phyloP scores from a whole-genome alignment of 92 coral and sea anemone species.

The Umimayanthus chanpuru region DNA sequence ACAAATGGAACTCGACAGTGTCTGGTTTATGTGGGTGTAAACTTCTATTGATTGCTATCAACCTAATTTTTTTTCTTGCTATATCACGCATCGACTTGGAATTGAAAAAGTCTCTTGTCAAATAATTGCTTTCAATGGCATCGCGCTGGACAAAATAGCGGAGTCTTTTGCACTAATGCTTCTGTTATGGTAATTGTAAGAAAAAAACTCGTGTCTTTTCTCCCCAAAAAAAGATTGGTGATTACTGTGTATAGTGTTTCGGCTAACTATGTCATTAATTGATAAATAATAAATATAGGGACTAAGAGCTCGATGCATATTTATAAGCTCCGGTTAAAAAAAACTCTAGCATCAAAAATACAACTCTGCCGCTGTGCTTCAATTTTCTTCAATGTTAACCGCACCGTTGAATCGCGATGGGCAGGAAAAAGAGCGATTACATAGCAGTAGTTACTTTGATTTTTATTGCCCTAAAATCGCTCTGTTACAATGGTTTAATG shows the following conservation, averaged over 20 bases:
- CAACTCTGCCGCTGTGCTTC: background rate
- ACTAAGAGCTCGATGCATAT: background rate
- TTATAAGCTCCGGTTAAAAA: background rate
- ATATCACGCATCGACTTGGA: background rate
- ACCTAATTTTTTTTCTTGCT: background rate
- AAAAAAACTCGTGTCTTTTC: background rate
- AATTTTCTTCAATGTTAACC: background rate
- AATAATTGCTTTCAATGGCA: background rate
- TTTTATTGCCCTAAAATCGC: background rate
- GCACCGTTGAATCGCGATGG: background rate
- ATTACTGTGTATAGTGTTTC: background rate
- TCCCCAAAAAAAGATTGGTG: background rate
- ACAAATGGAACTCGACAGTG: background rate
- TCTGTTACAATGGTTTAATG: background rate
- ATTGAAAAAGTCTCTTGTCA: no score
- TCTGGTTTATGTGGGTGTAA: background rate
- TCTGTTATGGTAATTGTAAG: background rate
- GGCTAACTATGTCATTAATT: background rate
- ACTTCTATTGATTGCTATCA: background rate
- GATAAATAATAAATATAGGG: background rate
- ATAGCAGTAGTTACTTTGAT: no score
- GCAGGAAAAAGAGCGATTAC: background rate
- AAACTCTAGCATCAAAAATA: background rate
- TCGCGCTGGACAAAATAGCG: background rate
- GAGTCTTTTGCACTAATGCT: background rate